Evolutionary conservation across 2,888 invertebrate genomes (phyloP).

Genomic region (Nephrotoma guestfalica): DNA sequence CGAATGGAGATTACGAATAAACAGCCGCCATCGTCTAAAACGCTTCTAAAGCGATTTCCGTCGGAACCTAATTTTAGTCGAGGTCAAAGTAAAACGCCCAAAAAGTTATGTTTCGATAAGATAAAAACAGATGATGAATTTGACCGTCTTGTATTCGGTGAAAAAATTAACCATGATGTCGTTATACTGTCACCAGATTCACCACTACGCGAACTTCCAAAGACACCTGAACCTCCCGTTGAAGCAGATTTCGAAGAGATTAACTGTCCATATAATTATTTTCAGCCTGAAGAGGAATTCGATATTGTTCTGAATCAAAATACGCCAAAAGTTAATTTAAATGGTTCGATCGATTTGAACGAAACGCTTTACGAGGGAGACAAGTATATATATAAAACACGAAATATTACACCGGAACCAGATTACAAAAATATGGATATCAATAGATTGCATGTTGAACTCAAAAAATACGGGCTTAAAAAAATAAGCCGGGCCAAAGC

Average conservation of each 20-base stretch:
- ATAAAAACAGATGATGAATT: not conserved
- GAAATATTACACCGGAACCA: slow-evolving; percentile 41
- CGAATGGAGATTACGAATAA: not conserved
- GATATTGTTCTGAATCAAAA: not conserved
- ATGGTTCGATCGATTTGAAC: not conserved
- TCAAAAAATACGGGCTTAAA: slow-evolving; percentile 50
- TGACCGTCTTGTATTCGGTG: not conserved
- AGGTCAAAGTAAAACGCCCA: not conserved
- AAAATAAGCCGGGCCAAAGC: slow-evolving; percentile 50
- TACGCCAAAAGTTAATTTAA: not conserved
- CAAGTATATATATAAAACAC: slow-evolving; percentile 38
- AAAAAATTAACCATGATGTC: not conserved
- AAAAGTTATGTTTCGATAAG: not conserved
- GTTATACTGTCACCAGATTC: not conserved
- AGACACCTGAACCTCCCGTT: not conserved
- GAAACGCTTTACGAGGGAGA: slow-evolving; percentile 20
- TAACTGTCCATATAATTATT: not conserved
- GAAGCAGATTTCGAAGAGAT: not conserved
- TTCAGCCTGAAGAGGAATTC: not conserved
- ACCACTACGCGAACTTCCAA: not conserved
- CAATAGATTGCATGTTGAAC: slow-evolving; percentile 38
- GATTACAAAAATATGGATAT: slow-evolving; percentile 43
- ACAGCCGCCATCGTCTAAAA: not conserved
- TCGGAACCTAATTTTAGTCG: not conserved
- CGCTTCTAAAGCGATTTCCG: not conserved